These are phyloP conservation scores for Meghimatium bilineatum DNA, from an alignment of 2,888 invertebrate species.

Conservation along the genomic window DNA sequence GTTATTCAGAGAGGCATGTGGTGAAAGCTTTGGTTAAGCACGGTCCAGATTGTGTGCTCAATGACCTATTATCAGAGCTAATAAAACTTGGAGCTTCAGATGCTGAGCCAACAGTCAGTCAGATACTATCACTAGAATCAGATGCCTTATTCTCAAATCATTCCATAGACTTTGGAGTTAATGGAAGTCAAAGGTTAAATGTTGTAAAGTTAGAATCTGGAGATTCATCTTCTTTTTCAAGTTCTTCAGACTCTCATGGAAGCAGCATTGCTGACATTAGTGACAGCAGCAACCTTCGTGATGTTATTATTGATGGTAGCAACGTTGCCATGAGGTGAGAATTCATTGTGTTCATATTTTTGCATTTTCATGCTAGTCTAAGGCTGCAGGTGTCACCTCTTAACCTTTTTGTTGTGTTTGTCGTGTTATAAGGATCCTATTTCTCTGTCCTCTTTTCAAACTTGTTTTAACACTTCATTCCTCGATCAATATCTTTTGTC, in stretches of 20 bases:
- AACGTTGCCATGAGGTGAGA: conserved; percentile 90
- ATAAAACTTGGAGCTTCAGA: conserved; percentile 83
- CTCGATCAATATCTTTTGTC: no score
- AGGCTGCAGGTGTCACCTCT: no score
- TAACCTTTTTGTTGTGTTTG: no score
- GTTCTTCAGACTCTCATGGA: conserved; percentile 3
- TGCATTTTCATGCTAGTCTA: background rate
- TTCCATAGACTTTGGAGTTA: background rate
- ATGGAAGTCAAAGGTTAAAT: background rate
- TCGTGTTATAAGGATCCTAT: no score
- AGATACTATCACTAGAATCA: background rate
- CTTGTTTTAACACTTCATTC: no score
- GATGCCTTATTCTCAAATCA: background rate
- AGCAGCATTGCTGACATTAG: conserved; percentile 24
- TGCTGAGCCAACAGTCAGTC: background rate
- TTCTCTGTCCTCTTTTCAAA: no score
- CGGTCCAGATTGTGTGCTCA: conserved; percentile 90
- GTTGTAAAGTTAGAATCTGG: background rate
- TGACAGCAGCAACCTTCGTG: conserved; percentile 77
- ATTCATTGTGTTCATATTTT: background rate
- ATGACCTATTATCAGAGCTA: conserved; percentile 91
- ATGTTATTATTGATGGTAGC: conserved; percentile 88
- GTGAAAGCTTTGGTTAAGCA: conserved; percentile 88
- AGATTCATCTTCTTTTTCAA: conserved; percentile 7
- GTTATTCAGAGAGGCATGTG: conserved; percentile 91